Conservation (phyloP, 2,113 vertebrate genomes). For the Anguilla japonica region DNA sequence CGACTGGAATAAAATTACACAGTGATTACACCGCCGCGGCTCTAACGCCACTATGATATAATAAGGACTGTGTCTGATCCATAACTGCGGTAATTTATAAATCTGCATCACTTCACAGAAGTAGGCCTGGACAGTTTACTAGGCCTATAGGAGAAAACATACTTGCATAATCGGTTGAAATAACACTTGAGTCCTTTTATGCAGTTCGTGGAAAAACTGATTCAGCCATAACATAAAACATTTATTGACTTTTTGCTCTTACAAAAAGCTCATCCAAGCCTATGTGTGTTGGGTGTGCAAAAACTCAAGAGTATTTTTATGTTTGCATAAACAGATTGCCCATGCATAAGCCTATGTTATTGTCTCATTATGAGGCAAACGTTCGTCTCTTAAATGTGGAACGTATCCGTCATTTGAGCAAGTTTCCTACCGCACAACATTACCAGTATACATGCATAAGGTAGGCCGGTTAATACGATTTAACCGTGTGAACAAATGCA, state of each 20-base stretch:
- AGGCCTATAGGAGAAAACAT: not conserved
- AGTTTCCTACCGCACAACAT: not conserved
- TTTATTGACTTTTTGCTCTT: not conserved
- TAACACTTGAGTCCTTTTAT: not conserved
- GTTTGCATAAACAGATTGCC: too few relatives aligned
- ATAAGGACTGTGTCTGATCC: constrained; percentile 74
- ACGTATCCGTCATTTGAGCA: not conserved
- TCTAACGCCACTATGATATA: constrained; percentile 64
- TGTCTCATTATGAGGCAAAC: too few relatives aligned
- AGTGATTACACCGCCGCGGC: constrained; percentile 74
- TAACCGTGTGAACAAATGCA: constrained; percentile 6
- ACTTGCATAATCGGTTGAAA: not conserved
- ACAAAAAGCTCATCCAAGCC: too few relatives aligned
- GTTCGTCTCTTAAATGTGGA: too few relatives aligned
- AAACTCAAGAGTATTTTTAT: not conserved
- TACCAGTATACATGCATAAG: too few relatives aligned
- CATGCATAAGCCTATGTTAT: too few relatives aligned
- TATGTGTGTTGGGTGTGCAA: not conserved
- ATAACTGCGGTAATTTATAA: constrained; percentile 71
- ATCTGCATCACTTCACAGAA: constrained; percentile 42
- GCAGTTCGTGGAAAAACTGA: not conserved
- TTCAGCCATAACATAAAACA: not conserved
- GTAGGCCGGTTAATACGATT: too few relatives aligned
- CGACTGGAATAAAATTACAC: constrained; percentile 73
- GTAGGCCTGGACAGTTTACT: constrained; percentile 25